These are phyloP conservation scores for Cyphomyrmex costatus DNA, from an alignment of 1,140 invertebrate species.

Conservation along the genomic window DNA sequence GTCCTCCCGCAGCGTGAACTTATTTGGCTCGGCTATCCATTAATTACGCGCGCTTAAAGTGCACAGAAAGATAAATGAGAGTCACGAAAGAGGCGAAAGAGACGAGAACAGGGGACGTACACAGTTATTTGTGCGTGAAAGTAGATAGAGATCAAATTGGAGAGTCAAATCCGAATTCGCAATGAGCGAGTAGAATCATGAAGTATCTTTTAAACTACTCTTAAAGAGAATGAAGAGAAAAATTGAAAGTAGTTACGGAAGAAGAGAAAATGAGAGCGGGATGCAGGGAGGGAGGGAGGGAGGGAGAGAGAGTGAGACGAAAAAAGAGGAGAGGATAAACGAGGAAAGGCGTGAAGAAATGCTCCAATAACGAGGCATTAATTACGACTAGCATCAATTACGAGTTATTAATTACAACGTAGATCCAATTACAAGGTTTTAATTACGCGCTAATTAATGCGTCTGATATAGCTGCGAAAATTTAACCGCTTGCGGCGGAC, in stretches of 20 bases:
- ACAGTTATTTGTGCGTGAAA: conserved; percentile 4
- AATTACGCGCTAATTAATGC: conserved; percentile 61
- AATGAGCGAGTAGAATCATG: background rate
- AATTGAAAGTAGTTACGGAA: background rate
- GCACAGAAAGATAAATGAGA: conserved; percentile 67
- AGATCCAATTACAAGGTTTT: conserved; percentile 58
- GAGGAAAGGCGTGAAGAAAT: background rate
- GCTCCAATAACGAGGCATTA: conserved; percentile 47
- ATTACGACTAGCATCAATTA: conserved; percentile 46
- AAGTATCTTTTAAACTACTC: conserved; percentile 36
- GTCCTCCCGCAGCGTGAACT: conserved; percentile 50
- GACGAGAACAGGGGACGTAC: background rate
- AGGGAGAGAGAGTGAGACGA: background rate
- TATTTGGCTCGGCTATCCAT: conserved; percentile 60
- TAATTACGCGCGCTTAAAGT: conserved; percentile 70
- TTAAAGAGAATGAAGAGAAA: conserved; percentile 39
- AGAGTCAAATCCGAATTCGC: conserved; percentile 38
- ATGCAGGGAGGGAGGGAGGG: background rate
- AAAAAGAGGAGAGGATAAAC: background rate
- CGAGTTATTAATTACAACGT: conserved; percentile 55
- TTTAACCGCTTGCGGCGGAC: conserved; percentile 32
- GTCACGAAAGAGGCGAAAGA: conserved; percentile 33
- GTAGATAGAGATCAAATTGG: conserved; percentile 35
- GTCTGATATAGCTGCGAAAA: conserved; percentile 48
- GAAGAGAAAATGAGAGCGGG: no score